These are phyloP conservation scores for Porites rus DNA, from an alignment of 92 coral and sea anemone genomes.

Conservation along the genomic window DNA sequence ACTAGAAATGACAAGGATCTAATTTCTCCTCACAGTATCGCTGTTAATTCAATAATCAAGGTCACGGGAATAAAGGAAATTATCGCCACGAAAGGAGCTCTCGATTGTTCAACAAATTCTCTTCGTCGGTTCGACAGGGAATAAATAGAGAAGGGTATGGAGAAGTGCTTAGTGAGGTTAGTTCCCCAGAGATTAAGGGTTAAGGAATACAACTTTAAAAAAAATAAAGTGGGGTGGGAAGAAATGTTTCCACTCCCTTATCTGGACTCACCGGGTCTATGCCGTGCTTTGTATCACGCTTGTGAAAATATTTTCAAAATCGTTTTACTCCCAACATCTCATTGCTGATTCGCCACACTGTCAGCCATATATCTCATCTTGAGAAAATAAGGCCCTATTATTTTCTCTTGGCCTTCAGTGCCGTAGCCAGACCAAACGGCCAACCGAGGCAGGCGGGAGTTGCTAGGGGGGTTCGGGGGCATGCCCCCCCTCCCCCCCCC, in stretches of 20 bases:
- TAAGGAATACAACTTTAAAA: background rate
- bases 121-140: too few relatives aligned
- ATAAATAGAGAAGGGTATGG: background rate
- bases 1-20: too few relatives aligned
- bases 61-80: background rate
- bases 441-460: too few relatives aligned
- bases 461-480: too few relatives aligned
- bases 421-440: too few relatives aligned
- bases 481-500: too few relatives aligned
- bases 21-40: too few relatives aligned
- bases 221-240: background rate
- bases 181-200: background rate
- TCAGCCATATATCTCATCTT: background rate
- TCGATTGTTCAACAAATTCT: background rate
- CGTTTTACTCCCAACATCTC: background rate
- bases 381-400: too few relatives aligned
- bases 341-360: background rate
- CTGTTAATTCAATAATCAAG: background rate
- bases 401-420: background rate
- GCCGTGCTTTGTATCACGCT: background rate
- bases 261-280: background rate
- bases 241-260: background rate
- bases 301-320: background rate
- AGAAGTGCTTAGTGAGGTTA: background rate
- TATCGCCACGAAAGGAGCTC: slow-evolving; percentile 5